These are phyloP conservation scores for Eurytoma californica DNA, from an alignment of 2,888 invertebrate species.

Conservation along the genomic window DNA sequence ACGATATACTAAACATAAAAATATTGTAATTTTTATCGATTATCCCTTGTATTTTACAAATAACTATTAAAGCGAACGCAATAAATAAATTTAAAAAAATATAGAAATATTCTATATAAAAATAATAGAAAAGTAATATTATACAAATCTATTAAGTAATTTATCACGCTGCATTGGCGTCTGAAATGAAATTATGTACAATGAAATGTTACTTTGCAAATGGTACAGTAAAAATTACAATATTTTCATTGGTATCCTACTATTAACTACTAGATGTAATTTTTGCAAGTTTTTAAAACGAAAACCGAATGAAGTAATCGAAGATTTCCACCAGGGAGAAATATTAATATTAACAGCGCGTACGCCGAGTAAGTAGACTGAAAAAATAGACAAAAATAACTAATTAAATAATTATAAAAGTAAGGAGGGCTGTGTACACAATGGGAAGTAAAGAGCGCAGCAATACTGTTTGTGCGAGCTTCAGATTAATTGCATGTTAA, in stretches of 20 bases:
- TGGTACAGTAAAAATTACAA: slow-evolving; percentile 23
- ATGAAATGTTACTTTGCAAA: not conserved
- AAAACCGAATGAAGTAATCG: slow-evolving; percentile 15
- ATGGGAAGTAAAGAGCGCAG: slow-evolving; percentile 73
- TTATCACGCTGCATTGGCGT: not conserved
- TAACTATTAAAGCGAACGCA: not conserved
- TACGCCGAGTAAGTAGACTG: slow-evolving; percentile 56
- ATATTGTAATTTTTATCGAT: slow-evolving; percentile 28
- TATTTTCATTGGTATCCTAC: slow-evolving; percentile 22
- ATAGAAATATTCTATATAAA: no score
- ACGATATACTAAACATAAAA: not conserved
- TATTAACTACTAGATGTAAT: slow-evolving; percentile 41
- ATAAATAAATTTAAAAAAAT: no score
- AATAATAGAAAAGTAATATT: not conserved
- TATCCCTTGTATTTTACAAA: not conserved
- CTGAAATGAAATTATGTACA: no score
- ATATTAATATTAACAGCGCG: slow-evolving; percentile 31
- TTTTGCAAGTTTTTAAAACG: slow-evolving; percentile 47
- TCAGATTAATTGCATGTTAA: slow-evolving; percentile 75
- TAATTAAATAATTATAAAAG: slow-evolving; percentile 57
- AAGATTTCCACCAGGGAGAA: slow-evolving; percentile 48
- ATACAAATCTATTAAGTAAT: not conserved
- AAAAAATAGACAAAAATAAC: slow-evolving; percentile 51
- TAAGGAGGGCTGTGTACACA: slow-evolving; percentile 69
- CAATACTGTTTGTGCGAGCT: slow-evolving; percentile 74